These are phyloP conservation scores for Malaclemys terrapin DNA, from an alignment of 2,113 vertebrate genomes.

Conservation along the genomic window DNA sequence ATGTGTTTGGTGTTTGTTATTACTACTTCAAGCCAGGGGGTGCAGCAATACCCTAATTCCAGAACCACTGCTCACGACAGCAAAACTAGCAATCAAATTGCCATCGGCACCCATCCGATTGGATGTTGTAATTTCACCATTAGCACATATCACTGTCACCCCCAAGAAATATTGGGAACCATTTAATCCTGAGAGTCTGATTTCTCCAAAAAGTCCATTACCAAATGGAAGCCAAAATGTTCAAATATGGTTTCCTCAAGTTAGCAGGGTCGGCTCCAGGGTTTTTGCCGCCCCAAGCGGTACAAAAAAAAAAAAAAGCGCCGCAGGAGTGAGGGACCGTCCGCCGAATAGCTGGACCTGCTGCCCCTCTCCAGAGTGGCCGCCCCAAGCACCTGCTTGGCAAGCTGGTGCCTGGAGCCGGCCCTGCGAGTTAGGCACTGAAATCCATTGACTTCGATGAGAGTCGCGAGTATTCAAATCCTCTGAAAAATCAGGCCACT, in stretches of 20 bases:
- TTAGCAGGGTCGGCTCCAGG: background rate
- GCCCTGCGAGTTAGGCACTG: background rate
- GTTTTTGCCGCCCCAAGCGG: too few relatives aligned
- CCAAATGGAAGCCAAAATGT: background rate
- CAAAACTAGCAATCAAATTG: background rate
- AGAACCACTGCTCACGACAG: too few relatives aligned
- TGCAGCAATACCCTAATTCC: too few relatives aligned
- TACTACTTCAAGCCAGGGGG: too few relatives aligned
- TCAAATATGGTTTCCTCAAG: background rate
- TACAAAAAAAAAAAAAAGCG: too few relatives aligned
- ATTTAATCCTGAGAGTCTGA: background rate
- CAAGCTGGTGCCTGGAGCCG: too few relatives aligned
- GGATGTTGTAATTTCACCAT: background rate
- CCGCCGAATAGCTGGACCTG: too few relatives aligned
- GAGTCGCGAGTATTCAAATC: accelerated
- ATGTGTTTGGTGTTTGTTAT: too few relatives aligned
- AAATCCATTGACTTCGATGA: background rate
- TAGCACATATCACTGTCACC: background rate
- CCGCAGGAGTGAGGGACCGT: too few relatives aligned
- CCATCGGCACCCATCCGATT: background rate
- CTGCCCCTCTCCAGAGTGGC: too few relatives aligned
- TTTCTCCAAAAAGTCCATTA: background rate
- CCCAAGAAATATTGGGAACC: background rate
- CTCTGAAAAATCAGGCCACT: background rate
- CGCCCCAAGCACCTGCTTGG: too few relatives aligned